Conservation (phyloP, 2,888 invertebrate genomes). For the Conistra vaccinii region DNA sequence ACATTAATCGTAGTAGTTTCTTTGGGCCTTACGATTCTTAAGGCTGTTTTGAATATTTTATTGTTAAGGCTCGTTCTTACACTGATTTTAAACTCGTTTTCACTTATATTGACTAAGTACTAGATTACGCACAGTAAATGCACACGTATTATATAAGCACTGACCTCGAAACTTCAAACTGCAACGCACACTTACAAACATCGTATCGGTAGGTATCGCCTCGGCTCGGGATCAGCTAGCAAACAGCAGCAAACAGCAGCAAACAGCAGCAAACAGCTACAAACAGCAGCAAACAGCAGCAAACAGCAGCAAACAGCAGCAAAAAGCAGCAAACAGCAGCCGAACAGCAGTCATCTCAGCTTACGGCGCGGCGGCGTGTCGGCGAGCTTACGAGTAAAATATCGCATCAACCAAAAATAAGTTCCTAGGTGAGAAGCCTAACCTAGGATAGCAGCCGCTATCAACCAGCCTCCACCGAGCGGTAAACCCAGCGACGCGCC, state of each 20-base stretch:
- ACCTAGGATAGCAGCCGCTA: not conserved
- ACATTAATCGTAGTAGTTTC: slow-evolving; percentile 61
- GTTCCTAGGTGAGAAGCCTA: not conserved
- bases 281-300: no score
- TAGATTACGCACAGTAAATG: not conserved
- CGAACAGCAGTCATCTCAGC: not conserved
- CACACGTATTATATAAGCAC: not conserved
- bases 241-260: no score
- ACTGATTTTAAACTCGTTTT: slow-evolving; percentile 9
- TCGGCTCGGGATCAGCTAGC: not conserved
- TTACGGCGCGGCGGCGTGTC: not conserved
- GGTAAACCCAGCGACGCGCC: not conserved
- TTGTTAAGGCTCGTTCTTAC: not conserved
- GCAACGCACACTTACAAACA: not conserved
- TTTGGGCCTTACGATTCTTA: slow-evolving; percentile 27
- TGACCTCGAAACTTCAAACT: no score
- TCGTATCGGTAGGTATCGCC: not conserved
- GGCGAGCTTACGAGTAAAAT: not conserved
- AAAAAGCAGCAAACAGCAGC: no score
- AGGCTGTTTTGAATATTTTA: slow-evolving; percentile 9
- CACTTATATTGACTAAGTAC: not conserved
- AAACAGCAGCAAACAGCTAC: no score
- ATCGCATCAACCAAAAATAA: not conserved
- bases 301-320: no score
- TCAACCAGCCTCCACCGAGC: not conserved